phyloP scores from a whole-genome alignment of 2,113 vertebrate genomes.

The Polyodon spathula region DNA sequence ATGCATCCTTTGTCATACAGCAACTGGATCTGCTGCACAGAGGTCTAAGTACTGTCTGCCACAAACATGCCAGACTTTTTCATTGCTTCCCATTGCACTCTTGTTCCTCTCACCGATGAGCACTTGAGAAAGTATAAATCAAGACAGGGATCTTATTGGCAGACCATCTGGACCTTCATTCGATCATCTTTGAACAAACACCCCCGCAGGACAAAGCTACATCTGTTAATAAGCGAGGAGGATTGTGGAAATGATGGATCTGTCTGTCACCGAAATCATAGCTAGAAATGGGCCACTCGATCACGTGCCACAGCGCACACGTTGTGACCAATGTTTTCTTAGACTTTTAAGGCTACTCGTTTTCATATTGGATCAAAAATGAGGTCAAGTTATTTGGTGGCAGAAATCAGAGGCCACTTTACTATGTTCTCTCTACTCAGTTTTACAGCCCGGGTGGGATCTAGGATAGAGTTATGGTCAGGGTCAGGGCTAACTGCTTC shows the following conservation, averaged over 20 bases:
- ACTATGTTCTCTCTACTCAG: no score
- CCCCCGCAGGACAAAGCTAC: constrained; percentile 48
- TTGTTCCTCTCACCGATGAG: background rate
- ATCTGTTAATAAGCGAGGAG: constrained; percentile 58
- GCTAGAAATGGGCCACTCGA: constrained; percentile 41
- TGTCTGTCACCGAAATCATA: constrained; percentile 40
- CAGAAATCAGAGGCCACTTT: no score
- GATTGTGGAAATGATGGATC: constrained; percentile 58
- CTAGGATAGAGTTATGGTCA: no score
- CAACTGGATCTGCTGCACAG: no score
- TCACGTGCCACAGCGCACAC: constrained; percentile 9
- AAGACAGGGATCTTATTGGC: background rate
- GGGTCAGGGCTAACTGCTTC: no score
- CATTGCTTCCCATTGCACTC: no score
- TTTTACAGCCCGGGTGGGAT: no score
- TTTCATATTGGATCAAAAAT: no score
- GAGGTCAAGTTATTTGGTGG: no score
- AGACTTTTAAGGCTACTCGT: background rate
- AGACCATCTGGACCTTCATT: constrained; percentile 25
- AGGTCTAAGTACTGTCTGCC: no score
- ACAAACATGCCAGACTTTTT: no score
- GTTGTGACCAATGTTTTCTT: constrained; percentile 13
- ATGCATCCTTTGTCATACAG: no score
- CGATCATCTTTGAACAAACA: constrained; percentile 30
- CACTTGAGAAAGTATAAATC: background rate